Base-by-base conservation (phyloP, 1,140 invertebrate genomes). In the Diorhabda sublineata region DNA sequence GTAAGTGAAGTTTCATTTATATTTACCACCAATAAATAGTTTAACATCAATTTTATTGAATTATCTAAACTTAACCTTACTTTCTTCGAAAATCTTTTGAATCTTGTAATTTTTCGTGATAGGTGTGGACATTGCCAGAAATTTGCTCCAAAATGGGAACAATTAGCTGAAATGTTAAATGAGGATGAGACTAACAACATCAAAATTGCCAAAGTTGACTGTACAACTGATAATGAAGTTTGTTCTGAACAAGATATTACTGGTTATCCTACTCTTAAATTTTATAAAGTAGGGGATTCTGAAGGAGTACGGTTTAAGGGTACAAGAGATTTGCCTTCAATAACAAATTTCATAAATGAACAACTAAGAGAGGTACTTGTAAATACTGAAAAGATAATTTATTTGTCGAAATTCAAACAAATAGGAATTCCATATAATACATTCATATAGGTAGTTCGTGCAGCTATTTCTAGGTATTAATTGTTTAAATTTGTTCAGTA, bases 91-190 rank as follows among this genome's bases (percentile, higher is more conserved):
- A 62, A 57, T 68, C 42, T 44, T 9, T 11, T 64, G n/a, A 11
- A 43, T 11, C 45, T 4, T 11, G 58, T 26, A 26, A 52, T 52
- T 52, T 69, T 73, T 67, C 71, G 58, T 66, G 56, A 9, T 67
- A 92, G 91, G 91, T 92, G 90, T 76, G 87, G 87, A 2, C 88
- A 91, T 73, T 91, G 90, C 77, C 86, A 88, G 81, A 84, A 85
- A 73, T 77, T 92, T 64, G 81, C 83, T 47, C 90, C 90, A 4
- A 88, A 87, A 43, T 92, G 90, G 90, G 87, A 90, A 65, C 86
- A 89, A 74, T 79, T 92, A 71, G 90, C 88, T 2, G 87, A 90
- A 80, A 87, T 88, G 76, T 83, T 89, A 61, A 90, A 90, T 67
- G 83, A 84, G 66, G 84, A 86, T 64, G 85, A 88, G 66, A 84